These are phyloP conservation scores for Macrophya alboannulata DNA, from an alignment of 2,888 invertebrate species.

Conservation along the genomic window DNA sequence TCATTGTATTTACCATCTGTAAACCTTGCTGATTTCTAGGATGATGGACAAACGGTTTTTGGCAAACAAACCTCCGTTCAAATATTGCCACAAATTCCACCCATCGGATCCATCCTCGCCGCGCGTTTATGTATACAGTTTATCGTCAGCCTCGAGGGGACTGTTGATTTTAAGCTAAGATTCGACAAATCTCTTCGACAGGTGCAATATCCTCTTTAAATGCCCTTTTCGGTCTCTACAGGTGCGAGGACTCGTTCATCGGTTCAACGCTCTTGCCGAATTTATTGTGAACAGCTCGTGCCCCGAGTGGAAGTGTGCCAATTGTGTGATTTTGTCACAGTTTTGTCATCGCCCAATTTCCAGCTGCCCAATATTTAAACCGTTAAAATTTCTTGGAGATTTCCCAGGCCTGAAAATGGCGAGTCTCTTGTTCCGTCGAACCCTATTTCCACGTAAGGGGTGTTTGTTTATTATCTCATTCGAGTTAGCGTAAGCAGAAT, in stretches of 20 bases:
- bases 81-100: constrained; percentile 62
- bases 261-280: background rate
- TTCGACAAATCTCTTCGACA: constrained; percentile 27
- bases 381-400: background rate
- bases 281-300: background rate
- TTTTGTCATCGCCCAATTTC: background rate
- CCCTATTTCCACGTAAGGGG: background rate
- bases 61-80: constrained; percentile 62
- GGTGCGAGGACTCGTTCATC: background rate
- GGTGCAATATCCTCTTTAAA: constrained; percentile 32
- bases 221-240: background rate
- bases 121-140: constrained; percentile 29
- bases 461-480: constrained; percentile 31
- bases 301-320: constrained; percentile 6
- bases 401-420: background rate
- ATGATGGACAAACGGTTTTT: constrained; percentile 45
- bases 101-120: background rate
- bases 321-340: no score
- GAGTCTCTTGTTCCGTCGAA: constrained; percentile 25
- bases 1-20: constrained; percentile 10
- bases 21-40: constrained; percentile 27
- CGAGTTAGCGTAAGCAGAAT: constrained; percentile 16
- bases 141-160: constrained; percentile 42
- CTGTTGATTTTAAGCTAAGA: background rate
- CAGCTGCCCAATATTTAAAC: no score